phyloP scores from a whole-genome alignment of 2,113 vertebrate genomes.

The Poeciliopsis retropinna region DNA sequence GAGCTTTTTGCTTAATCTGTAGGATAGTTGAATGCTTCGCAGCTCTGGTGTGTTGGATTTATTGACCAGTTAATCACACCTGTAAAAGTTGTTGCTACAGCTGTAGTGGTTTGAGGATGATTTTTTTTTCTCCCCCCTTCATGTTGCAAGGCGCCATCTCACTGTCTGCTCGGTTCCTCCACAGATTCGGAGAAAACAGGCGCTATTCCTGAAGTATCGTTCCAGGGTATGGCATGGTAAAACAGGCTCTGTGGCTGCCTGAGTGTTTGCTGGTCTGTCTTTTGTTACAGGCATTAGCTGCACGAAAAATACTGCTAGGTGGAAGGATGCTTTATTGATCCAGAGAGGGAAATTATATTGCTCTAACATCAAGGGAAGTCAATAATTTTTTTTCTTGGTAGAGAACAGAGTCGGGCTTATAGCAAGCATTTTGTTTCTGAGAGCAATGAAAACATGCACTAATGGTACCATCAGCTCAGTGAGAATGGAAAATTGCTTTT shows the following conservation, averaged over 20 bases:
- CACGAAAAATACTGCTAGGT: slow-evolving; percentile 8
- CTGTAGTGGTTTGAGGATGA: slow-evolving; percentile 26
- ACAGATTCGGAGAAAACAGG: slow-evolving; percentile 80
- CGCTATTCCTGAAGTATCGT: slow-evolving; percentile 82
- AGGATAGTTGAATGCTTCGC: background rate
- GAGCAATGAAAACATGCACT: slow-evolving; percentile 49
- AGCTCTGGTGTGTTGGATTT: background rate
- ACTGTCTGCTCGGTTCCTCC: slow-evolving; percentile 65
- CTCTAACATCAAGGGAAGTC: slow-evolving; percentile 22
- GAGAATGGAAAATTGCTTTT: slow-evolving; percentile 43
- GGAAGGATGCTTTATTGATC: background rate
- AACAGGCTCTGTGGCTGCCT: slow-evolving; percentile 53
- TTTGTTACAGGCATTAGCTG: slow-evolving; percentile 12
- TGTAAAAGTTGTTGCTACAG: slow-evolving; percentile 8
- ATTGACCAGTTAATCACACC: background rate
- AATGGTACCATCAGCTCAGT: slow-evolving; percentile 47
- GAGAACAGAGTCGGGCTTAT: slow-evolving; percentile 27
- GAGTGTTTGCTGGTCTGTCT: slow-evolving; percentile 17
- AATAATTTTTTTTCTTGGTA: slow-evolving; percentile 24
- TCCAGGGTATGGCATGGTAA: slow-evolving; percentile 83
- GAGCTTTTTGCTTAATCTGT: slow-evolving; percentile 11
- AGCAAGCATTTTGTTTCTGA: slow-evolving; percentile 38
- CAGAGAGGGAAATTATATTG: background rate
- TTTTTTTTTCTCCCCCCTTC: background rate
- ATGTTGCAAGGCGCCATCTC: slow-evolving; percentile 39